Percentiles rank a stretch among this genome's conserved stretches.
These are phyloP conservation scores for Drosophila serrata DNA, from an alignment of 1,140 invertebrate genomes.

Conservation along the genomic window DNA sequence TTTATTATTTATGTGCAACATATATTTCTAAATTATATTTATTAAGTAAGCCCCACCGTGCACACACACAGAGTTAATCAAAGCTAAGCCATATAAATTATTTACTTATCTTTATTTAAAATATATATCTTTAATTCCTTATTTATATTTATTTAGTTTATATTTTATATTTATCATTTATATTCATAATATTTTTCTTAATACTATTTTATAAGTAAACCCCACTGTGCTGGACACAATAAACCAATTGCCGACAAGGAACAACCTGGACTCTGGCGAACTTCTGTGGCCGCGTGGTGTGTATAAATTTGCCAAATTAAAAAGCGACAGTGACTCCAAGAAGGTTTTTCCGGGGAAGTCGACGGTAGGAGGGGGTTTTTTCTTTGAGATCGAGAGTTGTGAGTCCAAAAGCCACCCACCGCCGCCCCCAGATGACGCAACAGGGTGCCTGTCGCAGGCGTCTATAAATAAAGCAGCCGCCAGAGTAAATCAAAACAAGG, in stretches of 20 bases:
- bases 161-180: too few relatives aligned
- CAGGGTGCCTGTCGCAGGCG: constrained; percentile 66
- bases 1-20: too few relatives aligned
- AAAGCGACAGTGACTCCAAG: constrained; percentile 54
- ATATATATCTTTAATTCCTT: background rate
- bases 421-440: constrained; percentile 77
- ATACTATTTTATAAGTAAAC: background rate
- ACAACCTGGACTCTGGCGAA: constrained; percentile 35
- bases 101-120: too few relatives aligned
- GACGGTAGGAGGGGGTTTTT: constrained; percentile 13
- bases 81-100: too few relatives aligned
- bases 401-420: constrained; percentile 64
- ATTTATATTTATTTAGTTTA: too few relatives aligned
- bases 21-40: too few relatives aligned
- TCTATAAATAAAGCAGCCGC: constrained; percentile 75
- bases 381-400: constrained; percentile 36
- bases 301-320: constrained; percentile 82
- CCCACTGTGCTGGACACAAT: constrained; percentile 38
- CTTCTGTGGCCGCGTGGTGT: constrained; percentile 70
- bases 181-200: background rate
- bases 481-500: constrained; percentile 79
- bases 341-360: constrained; percentile 27
- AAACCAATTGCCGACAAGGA: constrained; percentile 41
- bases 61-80: background rate
- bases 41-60: too few relatives aligned